A percentile compares a stretch with the other conserved stretches of the same genome.
phyloP scores from a whole-genome alignment of 2,797 vertebrate genomes.

The Sebastes taczanowskii region DNA sequence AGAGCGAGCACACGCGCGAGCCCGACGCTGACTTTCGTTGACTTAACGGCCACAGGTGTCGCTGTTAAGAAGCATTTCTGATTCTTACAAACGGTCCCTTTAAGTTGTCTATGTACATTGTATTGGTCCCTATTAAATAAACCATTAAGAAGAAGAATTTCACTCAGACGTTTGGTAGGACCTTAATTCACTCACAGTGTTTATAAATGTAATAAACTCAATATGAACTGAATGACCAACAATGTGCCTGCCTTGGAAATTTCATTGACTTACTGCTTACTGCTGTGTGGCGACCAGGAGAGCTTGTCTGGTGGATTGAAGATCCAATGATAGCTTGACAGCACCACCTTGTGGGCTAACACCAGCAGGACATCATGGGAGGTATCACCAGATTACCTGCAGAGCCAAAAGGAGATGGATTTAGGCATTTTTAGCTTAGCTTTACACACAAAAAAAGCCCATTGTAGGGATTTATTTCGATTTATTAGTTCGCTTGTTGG shows the following conservation, averaged over 20 bases:
- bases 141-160: too few species aligned
- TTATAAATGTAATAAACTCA: too few species aligned
- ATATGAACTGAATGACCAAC: neutral
- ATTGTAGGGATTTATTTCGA: neutral
- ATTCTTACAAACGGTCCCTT: too few species aligned
- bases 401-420: neutral
- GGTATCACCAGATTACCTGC: neutral
- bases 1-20: too few species aligned
- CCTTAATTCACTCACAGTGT: too few species aligned
- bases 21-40: too few species aligned
- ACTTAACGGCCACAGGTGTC: too few species aligned
- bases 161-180: too few species aligned
- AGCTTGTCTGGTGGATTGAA: neutral
- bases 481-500: neutral
- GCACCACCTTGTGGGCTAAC: constrained; percentile 52
- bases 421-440: neutral
- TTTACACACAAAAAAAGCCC: neutral
- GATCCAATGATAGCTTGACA: neutral
- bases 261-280: neutral
- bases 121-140: too few species aligned
- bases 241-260: neutral
- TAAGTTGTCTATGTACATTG: too few species aligned
- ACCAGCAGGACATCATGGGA: neutral
- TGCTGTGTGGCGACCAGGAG: too few species aligned
- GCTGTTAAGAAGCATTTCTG: too few species aligned